Percentiles rank a stretch among this genome's conserved stretches.
Conservation (phyloP, 30 jellyfish, hydroid and myxozoan genomes). For the Aurelia sp. region DNA sequence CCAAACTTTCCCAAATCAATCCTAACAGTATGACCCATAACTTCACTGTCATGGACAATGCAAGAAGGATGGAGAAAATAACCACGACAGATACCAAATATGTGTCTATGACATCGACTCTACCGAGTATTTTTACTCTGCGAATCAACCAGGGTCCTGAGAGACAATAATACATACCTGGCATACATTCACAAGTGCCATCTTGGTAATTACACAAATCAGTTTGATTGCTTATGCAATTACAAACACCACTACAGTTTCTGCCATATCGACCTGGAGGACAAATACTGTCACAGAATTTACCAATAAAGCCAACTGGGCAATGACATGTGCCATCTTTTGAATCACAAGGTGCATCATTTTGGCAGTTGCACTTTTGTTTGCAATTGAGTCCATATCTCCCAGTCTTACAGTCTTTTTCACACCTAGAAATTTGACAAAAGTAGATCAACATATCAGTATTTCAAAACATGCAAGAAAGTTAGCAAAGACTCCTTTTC, state of each 20-base stretch:
- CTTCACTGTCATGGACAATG: too few relatives aligned
- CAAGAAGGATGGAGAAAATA: too few relatives aligned
- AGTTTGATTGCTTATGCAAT: conserved; percentile 73
- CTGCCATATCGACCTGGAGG: conserved; percentile 68
- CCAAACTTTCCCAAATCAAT: too few relatives aligned
- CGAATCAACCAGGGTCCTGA: background rate
- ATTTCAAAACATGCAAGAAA: too few relatives aligned
- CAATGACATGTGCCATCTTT: conserved; percentile 77
- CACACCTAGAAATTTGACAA: conserved; percentile 34
- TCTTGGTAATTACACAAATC: conserved; percentile 64
- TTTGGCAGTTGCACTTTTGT: conserved; percentile 39
- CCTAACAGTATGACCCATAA: too few relatives aligned
- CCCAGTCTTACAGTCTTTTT: conserved; percentile 44
- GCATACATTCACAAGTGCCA: conserved; percentile 84
- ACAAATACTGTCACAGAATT: conserved; percentile 69
- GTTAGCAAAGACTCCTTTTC: too few relatives aligned
- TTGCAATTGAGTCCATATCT: conserved; percentile 82
- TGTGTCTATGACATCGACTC: too few relatives aligned
- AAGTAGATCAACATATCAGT: too few relatives aligned
- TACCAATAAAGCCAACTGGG: conserved; percentile 78
- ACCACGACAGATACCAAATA: too few relatives aligned
- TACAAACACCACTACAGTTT: conserved; percentile 64
- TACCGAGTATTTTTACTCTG: background rate
- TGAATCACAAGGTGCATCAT: conserved; percentile 70
- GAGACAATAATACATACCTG: conserved; percentile 49